A percentile compares a stretch with the other conserved stretches of the same genome.
Evolutionary conservation across 2,113 vertebrate genomes (phyloP).

Genomic region (Hyperopisus bebe): DNA sequence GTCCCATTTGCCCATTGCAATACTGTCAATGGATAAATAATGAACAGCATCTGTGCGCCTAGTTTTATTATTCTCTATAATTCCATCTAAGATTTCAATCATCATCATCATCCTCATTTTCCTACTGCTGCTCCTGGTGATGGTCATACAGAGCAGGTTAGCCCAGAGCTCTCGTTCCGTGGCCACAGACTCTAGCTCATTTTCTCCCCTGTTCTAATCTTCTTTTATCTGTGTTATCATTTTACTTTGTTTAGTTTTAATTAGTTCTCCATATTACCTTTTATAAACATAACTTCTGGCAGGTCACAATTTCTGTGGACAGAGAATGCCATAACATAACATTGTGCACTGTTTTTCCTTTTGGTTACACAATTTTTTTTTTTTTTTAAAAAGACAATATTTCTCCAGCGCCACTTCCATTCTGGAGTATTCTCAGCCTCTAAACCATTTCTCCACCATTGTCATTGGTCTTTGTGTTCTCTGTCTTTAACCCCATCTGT

Average conservation of each 20-base stretch:
- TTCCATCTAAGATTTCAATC: neutral
- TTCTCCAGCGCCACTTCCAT: neutral
- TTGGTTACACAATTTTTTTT: neutral
- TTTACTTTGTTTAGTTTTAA: neutral
- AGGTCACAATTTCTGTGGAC: neutral
- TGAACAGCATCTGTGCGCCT: neutral
- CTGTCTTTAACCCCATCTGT: neutral
- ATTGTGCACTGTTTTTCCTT: neutral
- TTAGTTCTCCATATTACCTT: neutral
- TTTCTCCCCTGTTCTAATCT: neutral
- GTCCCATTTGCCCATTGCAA: neutral
- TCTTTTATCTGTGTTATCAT: neutral
- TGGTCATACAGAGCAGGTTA: neutral
- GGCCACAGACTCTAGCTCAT: neutral
- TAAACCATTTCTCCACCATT: neutral
- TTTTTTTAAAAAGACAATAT: neutral
- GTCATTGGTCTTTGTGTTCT: neutral
- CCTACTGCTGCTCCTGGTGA: neutral
- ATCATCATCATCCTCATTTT: neutral
- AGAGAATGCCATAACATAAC: neutral
- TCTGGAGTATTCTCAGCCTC: neutral
- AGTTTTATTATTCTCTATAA: neutral
- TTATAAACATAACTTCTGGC: neutral
- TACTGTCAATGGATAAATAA: neutral
- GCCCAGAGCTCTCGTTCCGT: neutral